Conservation (phyloP, 2,113 vertebrate genomes). For the Onychostoma macrolepis region DNA sequence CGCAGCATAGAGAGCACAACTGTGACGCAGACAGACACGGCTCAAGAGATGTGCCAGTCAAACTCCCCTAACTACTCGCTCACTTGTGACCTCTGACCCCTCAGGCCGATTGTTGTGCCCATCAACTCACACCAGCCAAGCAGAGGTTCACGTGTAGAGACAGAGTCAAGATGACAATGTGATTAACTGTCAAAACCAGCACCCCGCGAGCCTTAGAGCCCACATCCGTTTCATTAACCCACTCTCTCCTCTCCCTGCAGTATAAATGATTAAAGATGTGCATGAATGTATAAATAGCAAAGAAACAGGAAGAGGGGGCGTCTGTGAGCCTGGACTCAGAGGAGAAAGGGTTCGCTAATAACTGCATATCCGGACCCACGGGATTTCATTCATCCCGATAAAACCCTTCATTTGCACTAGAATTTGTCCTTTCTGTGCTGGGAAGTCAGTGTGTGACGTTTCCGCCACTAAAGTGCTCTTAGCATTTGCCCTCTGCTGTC, state of each 20-base stretch:
- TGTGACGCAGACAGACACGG: not conserved
- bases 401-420: not conserved
- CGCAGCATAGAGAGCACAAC: constrained; percentile 3
- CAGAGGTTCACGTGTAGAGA: constrained; percentile 34
- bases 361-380: not conserved
- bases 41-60: constrained; percentile 1
- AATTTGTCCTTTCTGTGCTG: not conserved
- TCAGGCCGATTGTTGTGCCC: constrained; percentile 21
- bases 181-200: constrained; percentile 40
- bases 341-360: constrained; percentile 6
- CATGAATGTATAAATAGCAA: constrained; percentile 66
- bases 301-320: constrained; percentile 52
- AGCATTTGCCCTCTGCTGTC: not conserved
- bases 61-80: not conserved
- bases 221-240: constrained; percentile 67
- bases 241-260: constrained; percentile 69
- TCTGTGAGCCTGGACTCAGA: constrained; percentile 36
- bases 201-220: constrained; percentile 51
- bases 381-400: not conserved
- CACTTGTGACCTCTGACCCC: not conserved
- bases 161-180: constrained; percentile 62
- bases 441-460: not conserved
- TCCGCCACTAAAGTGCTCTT: constrained; percentile 2
- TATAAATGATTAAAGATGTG: constrained; percentile 75
- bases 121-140: constrained; percentile 22